Conservation (phyloP, 1,140 invertebrate genomes). For the Brachionus manjavacas region DNA sequence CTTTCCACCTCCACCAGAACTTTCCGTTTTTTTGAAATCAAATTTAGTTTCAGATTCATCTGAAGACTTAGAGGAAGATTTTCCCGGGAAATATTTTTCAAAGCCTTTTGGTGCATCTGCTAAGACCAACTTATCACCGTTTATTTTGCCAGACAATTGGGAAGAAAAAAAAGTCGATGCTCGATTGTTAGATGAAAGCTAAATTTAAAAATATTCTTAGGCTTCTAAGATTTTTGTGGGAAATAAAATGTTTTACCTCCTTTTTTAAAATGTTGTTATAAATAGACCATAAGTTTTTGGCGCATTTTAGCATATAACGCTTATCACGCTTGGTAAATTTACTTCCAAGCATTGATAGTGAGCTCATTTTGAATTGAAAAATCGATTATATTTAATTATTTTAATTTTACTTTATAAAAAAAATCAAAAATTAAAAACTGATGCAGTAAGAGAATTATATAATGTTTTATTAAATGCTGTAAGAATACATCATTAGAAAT, state of each 20-base stretch:
- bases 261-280: constrained; percentile 33
- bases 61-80: constrained; percentile 29
- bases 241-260: background rate
- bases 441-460: background rate
- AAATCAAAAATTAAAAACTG: background rate
- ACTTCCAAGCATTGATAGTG: constrained; percentile 35
- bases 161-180: background rate
- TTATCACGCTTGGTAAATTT: constrained; percentile 37
- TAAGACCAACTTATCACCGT: background rate
- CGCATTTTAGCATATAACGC: constrained; percentile 1
- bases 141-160: background rate
- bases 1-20: constrained; percentile 48
- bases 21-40: constrained; percentile 44
- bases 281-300: constrained; percentile 3
- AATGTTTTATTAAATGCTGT: background rate
- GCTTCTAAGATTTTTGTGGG: no score
- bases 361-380: constrained; percentile 2
- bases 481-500: constrained; percentile 32
- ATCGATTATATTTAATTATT: background rate
- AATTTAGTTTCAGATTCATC: constrained; percentile 40
- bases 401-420: background rate
- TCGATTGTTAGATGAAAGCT: background rate
- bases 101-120: constrained; percentile 71
- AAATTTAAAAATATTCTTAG: background rate
- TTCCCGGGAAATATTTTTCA: constrained; percentile 75